Conservation (phyloP, 2,113 vertebrate species). For the Todiramphus chloris region DNA sequence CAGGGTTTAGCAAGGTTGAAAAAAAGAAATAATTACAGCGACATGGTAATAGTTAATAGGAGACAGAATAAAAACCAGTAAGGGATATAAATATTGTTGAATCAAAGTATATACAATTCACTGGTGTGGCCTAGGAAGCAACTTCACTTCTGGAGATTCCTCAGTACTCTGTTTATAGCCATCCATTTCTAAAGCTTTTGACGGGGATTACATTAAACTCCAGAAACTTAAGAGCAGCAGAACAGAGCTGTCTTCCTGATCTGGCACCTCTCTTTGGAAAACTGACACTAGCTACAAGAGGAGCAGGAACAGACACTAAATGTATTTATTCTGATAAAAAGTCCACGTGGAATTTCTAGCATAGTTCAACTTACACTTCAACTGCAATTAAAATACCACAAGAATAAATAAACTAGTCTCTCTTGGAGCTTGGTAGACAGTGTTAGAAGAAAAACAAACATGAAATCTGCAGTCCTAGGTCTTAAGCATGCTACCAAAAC, state of each 20-base stretch:
- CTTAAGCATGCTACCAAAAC: background rate
- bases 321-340: slow-evolving; percentile 54
- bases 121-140: background rate
- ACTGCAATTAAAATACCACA: slow-evolving; percentile 63
- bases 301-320: slow-evolving; percentile 30
- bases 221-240: background rate
- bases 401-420: slow-evolving; percentile 46
- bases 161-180: background rate
- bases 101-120: background rate
- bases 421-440: slow-evolving; percentile 19
- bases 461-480: background rate
- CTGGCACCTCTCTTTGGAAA: background rate
- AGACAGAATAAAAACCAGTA: background rate
- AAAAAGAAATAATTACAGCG: background rate
- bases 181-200: background rate
- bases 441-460: slow-evolving; percentile 43
- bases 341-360: slow-evolving; percentile 45
- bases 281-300: background rate
- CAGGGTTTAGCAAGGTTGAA: background rate
- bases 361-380: slow-evolving; percentile 43
- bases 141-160: background rate
- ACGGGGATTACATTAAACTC: background rate
- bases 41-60: background rate
- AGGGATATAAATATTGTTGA: background rate
- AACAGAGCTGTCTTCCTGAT: background rate